These are phyloP conservation scores for Drosophila dives DNA, from an alignment of 2,888 invertebrate species.

Conservation along the genomic window DNA sequence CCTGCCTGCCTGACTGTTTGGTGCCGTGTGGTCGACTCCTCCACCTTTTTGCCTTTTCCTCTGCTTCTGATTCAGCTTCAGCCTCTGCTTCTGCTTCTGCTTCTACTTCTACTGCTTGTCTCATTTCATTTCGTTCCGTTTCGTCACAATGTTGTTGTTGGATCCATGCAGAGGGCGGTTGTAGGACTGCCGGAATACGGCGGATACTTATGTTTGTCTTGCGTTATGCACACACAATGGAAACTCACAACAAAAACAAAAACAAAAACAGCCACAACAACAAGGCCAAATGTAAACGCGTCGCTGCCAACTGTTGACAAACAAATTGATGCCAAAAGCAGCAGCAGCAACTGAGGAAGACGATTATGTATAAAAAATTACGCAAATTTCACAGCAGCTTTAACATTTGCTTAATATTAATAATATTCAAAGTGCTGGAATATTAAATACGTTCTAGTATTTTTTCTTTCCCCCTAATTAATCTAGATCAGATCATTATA, in stretches of 20 bases:
- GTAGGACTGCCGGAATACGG: slow-evolving; percentile 38
- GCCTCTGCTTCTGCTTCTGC: neutral
- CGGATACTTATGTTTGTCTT: slow-evolving; percentile 38
- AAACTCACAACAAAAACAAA: slow-evolving; percentile 12
- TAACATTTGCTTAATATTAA: slow-evolving; percentile 11
- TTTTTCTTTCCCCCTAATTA: neutral
- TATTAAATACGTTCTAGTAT: neutral
- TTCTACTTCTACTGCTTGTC: neutral
- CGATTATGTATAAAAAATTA: neutral
- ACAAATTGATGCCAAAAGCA: slow-evolving; percentile 41
- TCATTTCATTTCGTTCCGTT: slow-evolving; percentile 19
- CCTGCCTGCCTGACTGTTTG: slow-evolving; percentile 7
- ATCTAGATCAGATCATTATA: neutral
- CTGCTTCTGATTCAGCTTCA: neutral
- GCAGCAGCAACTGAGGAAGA: neutral
- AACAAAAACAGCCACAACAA: slow-evolving; percentile 25
- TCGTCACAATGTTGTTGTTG: slow-evolving; percentile 34
- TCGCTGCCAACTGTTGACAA: slow-evolving; percentile 57
- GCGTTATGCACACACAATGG: slow-evolving; percentile 38
- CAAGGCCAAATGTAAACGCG: slow-evolving; percentile 24
- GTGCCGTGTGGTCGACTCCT: slow-evolving; percentile 21
- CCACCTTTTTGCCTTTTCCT: neutral
- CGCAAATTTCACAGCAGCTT: slow-evolving; percentile 11
- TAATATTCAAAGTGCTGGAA: neutral
- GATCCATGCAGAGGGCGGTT: slow-evolving; percentile 24